A percentile compares a stretch with the other conserved stretches of the same genome.
Conservation (phyloP, 2,888 invertebrate species). For the Punctoribates punctum region DNA sequence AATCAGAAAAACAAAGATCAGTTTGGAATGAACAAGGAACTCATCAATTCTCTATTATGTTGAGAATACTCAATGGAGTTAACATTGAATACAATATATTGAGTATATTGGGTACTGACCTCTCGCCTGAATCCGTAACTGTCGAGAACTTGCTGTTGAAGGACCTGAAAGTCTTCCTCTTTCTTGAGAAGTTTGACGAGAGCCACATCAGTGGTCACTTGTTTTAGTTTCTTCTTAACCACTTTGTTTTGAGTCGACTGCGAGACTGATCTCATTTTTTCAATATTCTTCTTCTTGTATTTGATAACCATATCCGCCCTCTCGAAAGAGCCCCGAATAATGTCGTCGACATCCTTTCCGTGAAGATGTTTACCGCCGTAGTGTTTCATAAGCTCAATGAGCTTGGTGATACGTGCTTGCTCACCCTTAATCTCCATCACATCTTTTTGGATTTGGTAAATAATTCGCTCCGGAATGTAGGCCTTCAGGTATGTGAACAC, state of each 20-base stretch:
- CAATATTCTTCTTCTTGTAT: constrained; percentile 39
- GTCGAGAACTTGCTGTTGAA: constrained; percentile 14
- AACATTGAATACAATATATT: no score
- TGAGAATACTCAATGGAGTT: no score
- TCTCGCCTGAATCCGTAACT: constrained; percentile 36
- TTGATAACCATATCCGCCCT: constrained; percentile 40
- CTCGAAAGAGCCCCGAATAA: constrained; percentile 40
- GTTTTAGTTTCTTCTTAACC: constrained; percentile 35
- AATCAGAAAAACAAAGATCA: no score
- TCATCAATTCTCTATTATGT: no score
- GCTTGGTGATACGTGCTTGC: constrained; percentile 22
- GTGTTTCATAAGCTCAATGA: constrained; percentile 35
- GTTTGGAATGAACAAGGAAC: no score
- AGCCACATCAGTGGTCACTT: constrained; percentile 36
- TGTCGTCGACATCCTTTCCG: constrained; percentile 40
- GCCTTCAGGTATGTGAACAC: constrained; percentile 36
- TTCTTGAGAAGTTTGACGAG: constrained; percentile 35
- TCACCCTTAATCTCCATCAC: constrained; percentile 35
- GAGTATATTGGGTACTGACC: no score
- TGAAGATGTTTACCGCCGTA: constrained; percentile 38
- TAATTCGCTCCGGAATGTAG: constrained; percentile 30
- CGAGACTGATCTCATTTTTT: constrained; percentile 22
- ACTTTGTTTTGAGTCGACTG: not conserved
- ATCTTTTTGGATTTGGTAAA: constrained; percentile 33
- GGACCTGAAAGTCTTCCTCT: constrained; percentile 28